These are phyloP conservation scores for Seriola dumerili DNA, from an alignment of 2,113 vertebrate genomes.

Conservation along the genomic window DNA sequence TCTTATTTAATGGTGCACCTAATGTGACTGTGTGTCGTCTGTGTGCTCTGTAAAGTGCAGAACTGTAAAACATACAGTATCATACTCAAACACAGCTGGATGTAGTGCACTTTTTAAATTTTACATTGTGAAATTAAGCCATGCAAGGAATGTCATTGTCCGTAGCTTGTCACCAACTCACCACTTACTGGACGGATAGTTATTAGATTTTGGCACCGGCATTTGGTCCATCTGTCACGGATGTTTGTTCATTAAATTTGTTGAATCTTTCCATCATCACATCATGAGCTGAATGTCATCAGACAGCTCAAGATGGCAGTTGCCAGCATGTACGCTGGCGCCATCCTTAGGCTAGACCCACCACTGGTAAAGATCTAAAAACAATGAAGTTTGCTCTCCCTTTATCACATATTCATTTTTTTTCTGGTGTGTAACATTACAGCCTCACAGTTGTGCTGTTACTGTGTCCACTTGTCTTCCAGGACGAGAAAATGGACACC, in stretches of 20 bases:
- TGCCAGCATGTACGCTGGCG: neutral
- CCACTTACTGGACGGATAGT: neutral
- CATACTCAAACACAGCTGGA: too few species aligned
- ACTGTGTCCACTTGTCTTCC: slow-evolving; percentile 36
- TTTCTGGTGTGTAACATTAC: neutral
- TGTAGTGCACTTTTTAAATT: neutral
- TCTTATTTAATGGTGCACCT: neutral
- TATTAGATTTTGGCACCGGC: neutral
- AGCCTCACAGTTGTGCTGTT: neutral
- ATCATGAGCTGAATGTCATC: neutral
- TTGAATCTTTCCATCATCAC: slow-evolving; percentile 7
- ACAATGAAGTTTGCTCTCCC: neutral
- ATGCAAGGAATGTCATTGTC: neutral
- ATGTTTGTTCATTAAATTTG: neutral
- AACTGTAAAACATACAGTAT: neutral
- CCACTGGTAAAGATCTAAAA: neutral
- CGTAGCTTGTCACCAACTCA: neutral
- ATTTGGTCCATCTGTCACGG: neutral
- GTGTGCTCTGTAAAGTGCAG: neutral
- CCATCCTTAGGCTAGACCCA: neutral
- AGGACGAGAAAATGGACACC: slow-evolving; percentile 87
- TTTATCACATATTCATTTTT: neutral
- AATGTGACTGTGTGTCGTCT: neutral
- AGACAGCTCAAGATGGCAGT: neutral
- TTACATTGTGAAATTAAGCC: neutral